These are phyloP conservation scores for Orbicella faveolata DNA, from an alignment of 64 coral and sea anemone genomes.

Conservation along the genomic window DNA sequence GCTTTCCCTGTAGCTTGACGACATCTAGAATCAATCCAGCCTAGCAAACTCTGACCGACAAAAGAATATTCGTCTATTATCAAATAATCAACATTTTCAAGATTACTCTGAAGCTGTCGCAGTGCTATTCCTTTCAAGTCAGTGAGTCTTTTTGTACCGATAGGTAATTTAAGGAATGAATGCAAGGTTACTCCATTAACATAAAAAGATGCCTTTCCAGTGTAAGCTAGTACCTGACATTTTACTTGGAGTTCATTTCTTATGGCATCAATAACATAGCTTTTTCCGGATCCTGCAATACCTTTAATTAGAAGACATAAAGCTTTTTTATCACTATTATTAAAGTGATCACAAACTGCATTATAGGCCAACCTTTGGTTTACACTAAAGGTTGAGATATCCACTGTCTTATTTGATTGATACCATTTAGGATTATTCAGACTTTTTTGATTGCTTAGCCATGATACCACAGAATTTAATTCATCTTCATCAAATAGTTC, in stretches of 20 bases:
- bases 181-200: slow-evolving; percentile 44
- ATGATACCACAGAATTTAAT: too few relatives aligned
- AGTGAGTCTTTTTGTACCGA: slow-evolving; percentile 33
- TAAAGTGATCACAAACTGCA: slow-evolving; percentile 26
- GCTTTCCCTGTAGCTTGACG: slow-evolving; percentile 43
- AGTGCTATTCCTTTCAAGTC: slow-evolving; percentile 41
- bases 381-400: too few relatives aligned
- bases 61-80: slow-evolving; percentile 70
- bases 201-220: slow-evolving; percentile 39
- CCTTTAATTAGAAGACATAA: slow-evolving; percentile 15
- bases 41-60: slow-evolving; percentile 41
- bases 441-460: too few relatives aligned
- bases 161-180: slow-evolving; percentile 50
- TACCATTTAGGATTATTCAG: too few relatives aligned
- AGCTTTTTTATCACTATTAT: neutral
- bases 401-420: too few relatives aligned
- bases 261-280: slow-evolving; percentile 19
- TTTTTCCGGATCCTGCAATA: slow-evolving; percentile 15
- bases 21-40: slow-evolving; percentile 58
- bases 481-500: too few relatives aligned
- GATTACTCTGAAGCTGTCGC: slow-evolving; percentile 36
- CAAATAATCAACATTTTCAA: slow-evolving; percentile 52
- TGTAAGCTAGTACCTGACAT: slow-evolving; percentile 1
- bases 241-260: slow-evolving; percentile 25
- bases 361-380: neutral